These are phyloP conservation scores for Brassicogethes aeneus DNA, from an alignment of 2,888 invertebrate genomes.

Conservation along the genomic window DNA sequence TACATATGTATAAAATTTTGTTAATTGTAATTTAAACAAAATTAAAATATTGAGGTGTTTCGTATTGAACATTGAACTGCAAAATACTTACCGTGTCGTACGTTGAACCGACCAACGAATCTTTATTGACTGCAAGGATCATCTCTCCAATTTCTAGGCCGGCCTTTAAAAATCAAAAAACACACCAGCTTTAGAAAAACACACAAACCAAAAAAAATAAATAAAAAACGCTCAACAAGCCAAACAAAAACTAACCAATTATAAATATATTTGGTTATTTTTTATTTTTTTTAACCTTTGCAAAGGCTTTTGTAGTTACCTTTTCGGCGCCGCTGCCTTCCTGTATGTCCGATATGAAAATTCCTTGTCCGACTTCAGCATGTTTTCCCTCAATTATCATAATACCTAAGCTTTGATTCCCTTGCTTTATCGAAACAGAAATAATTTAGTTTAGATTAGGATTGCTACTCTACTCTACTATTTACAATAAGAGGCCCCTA, in stretches of 20 bases:
- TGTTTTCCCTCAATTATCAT: constrained; percentile 95
- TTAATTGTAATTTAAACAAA: no score
- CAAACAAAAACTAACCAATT: no score
- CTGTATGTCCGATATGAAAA: constrained; percentile 88
- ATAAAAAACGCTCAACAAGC: no score
- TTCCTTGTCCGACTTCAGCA: constrained; percentile 83
- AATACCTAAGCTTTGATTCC: constrained; percentile 74
- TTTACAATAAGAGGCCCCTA: no score
- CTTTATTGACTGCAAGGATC: constrained; percentile 92
- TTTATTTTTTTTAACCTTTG: no score
- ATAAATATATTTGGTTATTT: no score
- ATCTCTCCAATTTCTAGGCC: constrained; percentile 96
- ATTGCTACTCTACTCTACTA: no score
- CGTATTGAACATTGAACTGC: no score
- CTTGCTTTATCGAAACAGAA: constrained; percentile 45
- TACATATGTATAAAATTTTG: no score
- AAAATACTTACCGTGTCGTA: constrained; percentile 71
- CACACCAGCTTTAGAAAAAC: constrained; percentile 19
- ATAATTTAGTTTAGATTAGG: no score
- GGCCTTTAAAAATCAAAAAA: constrained; percentile 51
- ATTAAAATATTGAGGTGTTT: no score
- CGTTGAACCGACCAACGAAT: constrained; percentile 76
- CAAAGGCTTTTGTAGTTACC: no score
- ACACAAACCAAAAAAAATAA: constrained; percentile 13
- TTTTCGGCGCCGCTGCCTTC: constrained; percentile 82